Conservation (phyloP, 1,140 invertebrate genomes). For the Phortica variegata region DNA sequence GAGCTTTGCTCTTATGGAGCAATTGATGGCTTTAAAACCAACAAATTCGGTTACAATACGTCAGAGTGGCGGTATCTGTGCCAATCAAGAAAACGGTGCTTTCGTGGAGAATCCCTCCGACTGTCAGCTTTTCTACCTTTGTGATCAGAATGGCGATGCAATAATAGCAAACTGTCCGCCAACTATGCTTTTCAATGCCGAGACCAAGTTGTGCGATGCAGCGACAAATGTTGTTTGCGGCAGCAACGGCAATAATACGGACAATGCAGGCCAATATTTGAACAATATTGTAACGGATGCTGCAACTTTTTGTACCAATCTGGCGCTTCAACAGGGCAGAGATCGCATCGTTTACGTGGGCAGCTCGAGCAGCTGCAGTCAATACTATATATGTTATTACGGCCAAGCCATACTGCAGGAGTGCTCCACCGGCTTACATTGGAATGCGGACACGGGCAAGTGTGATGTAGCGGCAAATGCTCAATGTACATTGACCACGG, state of each 20-base stretch:
- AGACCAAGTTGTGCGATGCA: slow-evolving; percentile 40
- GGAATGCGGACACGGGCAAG: slow-evolving; percentile 45
- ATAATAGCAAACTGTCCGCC: slow-evolving; percentile 41
- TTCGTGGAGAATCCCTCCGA: slow-evolving; percentile 42
- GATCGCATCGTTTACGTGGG: slow-evolving; percentile 41
- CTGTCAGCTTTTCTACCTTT: slow-evolving; percentile 42
- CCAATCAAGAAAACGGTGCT: slow-evolving; percentile 33
- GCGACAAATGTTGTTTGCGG: slow-evolving; percentile 33
- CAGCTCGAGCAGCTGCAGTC: slow-evolving; percentile 35
- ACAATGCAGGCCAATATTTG: slow-evolving; percentile 6
- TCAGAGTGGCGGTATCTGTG: slow-evolving; percentile 29
- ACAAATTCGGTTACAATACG: slow-evolving; percentile 42
- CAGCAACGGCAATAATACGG: not conserved
- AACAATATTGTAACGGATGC: slow-evolving; percentile 33
- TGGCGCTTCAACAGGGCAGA: slow-evolving; percentile 18
- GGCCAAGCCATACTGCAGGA: slow-evolving; percentile 44
- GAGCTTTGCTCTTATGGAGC: no score
- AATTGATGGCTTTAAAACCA: no score
- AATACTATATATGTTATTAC: slow-evolving; percentile 49
- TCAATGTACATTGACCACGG: slow-evolving; percentile 33
- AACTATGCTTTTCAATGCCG: slow-evolving; percentile 43
- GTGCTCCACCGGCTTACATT: slow-evolving; percentile 41
- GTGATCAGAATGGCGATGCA: slow-evolving; percentile 42
- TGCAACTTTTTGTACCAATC: slow-evolving; percentile 28
- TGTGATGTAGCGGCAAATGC: slow-evolving; percentile 43